Base-by-base conservation (phyloP, 2,113 vertebrate species). In the Hypanus sabinus region DNA sequence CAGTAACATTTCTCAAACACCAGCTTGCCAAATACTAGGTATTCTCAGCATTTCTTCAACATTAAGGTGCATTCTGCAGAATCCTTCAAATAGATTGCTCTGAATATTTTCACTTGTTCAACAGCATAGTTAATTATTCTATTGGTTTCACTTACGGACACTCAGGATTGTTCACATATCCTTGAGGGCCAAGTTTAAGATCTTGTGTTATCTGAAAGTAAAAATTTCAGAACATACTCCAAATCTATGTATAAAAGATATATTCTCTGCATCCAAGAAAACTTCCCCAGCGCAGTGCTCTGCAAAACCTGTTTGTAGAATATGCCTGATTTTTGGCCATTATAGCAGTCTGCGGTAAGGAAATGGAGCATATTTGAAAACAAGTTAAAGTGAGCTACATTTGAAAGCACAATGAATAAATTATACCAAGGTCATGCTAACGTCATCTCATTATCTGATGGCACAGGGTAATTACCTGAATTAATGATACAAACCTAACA, bases 401-500 rank as follows among this genome's bases (percentile, higher is more conserved):
- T 65, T 68, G 60, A 20, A 90, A 65, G 57, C 24, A 90, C 71
- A 65, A 62, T 65, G 27, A 16, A 90, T 62, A 90, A 68, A 90
- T 65, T 57, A 65, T 33, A 65, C n/a, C 27, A 24, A 20, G 22
- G 55, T 55, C 38, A 83, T 83, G 11, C 57, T 30, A 46, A 24
- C 30, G 20, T 57, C 92, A 93, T 6, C 9, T 27, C 46, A 46
- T 46, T 73, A 73, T 76, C 36, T 93, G 62, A 92, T 8, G 57
- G 36, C 73, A 27, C 27, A 27, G 93, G 9, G 33, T 38, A 57
- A 80, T 76, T 7, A 77, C 36, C 93, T 80, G 57, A 94, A 90
- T 62, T 24, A 79, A 38, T 80, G 20, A 38, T 95, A 92, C 96
- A 95, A 95, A 99, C 99, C 99, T 98, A 96, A 99, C 99, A 76